These are phyloP conservation scores for Chamaea fasciata DNA, from an alignment of 2,113 vertebrate species.

Conservation along the genomic window DNA sequence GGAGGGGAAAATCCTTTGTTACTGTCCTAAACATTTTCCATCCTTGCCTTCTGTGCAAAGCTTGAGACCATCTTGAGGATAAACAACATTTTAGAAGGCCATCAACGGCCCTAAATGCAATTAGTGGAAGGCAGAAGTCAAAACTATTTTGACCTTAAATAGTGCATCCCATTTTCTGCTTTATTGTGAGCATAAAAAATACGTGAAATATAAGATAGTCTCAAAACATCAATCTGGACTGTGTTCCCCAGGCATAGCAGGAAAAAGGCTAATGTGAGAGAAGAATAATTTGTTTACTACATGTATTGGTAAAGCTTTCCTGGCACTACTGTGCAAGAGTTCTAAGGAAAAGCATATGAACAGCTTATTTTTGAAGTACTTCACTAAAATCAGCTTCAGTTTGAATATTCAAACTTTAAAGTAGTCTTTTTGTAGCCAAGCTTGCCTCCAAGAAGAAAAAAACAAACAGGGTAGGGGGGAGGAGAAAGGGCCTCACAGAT, in stretches of 20 bases:
- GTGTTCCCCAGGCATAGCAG: background rate
- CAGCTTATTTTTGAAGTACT: background rate
- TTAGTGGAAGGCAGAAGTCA: background rate
- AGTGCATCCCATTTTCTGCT: background rate
- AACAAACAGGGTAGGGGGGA: rapidly evolving
- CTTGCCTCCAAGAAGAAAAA: background rate
- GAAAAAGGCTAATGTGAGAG: background rate
- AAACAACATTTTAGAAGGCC: background rate
- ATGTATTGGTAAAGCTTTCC: background rate
- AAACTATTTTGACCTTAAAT: background rate
- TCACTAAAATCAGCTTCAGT: background rate
- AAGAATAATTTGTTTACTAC: background rate
- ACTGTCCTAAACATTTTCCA: background rate
- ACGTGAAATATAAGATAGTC: background rate
- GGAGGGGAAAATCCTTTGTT: background rate
- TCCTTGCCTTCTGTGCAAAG: background rate
- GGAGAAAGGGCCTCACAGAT: background rate
- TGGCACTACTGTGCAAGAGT: background rate
- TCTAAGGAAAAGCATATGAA: background rate
- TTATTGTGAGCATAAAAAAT: background rate
- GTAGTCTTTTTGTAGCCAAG: background rate
- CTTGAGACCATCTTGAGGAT: background rate
- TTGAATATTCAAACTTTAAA: background rate
- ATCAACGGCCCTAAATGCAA: background rate
- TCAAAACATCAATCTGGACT: background rate